Evolutionary conservation across 2,888 invertebrate species (phyloP).

Genomic region (Melanargia galathea): DNA sequence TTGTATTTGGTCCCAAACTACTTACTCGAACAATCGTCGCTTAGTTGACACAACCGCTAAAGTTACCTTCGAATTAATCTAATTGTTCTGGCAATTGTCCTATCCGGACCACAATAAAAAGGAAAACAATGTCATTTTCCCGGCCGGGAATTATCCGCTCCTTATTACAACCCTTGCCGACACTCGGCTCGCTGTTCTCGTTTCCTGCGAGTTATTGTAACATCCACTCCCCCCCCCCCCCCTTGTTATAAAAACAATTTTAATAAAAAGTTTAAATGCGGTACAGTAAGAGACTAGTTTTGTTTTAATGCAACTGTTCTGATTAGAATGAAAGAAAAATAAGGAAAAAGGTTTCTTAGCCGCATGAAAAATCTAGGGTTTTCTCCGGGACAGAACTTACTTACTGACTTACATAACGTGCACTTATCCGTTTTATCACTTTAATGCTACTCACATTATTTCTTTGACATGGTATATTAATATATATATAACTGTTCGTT

Average conservation of each 20-base stretch:
- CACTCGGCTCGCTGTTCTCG: slow-evolving; percentile 20
- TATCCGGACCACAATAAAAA: slow-evolving; percentile 64
- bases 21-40: background rate
- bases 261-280: slow-evolving; percentile 8
- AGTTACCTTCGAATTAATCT: slow-evolving; percentile 70
- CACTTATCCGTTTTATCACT: too few species aligned
- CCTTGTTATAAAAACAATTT: slow-evolving; percentile 5
- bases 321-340: background rate
- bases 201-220: slow-evolving; percentile 24
- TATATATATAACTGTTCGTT: too few species aligned
- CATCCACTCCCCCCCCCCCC: background rate
- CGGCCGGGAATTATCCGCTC: slow-evolving; percentile 38
- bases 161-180: slow-evolving; percentile 34
- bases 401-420: too few species aligned
- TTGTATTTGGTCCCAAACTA: background rate
- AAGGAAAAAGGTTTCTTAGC: too few species aligned
- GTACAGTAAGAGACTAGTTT: background rate
- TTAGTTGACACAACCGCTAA: slow-evolving; percentile 37
- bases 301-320: slow-evolving; percentile 1
- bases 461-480: too few species aligned
- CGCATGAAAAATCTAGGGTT: too few species aligned
- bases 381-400: too few species aligned
- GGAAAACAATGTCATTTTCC: slow-evolving; percentile 62
- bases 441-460: too few species aligned
- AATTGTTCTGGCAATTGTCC: slow-evolving; percentile 74